Evolutionary conservation across 2,113 vertebrate species (phyloP).

Genomic region (Rhinolophus ferrumequinum): DNA sequence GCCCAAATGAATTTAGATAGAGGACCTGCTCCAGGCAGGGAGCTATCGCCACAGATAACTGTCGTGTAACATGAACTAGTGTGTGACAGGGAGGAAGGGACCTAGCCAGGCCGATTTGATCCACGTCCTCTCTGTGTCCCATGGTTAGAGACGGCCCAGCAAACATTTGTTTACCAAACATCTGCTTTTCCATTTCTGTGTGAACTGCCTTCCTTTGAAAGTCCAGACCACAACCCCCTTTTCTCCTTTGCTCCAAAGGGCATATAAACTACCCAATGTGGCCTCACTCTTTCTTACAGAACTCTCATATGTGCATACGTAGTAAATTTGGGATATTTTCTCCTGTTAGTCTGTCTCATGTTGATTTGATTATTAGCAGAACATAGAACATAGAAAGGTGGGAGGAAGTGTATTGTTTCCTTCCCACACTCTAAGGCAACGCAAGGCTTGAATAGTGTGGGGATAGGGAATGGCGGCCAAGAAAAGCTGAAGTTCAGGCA

Average conservation of each 20-base stretch:
- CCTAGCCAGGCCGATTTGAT: neutral
- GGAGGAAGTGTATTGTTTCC: neutral
- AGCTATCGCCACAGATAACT: too few relatives aligned
- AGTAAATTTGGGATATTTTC: neutral
- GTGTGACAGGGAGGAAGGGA: neutral
- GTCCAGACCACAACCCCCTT: neutral
- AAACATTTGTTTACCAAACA: neutral
- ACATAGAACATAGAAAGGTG: neutral
- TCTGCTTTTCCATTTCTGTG: neutral
- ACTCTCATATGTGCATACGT: too few relatives aligned
- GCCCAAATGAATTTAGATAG: neutral
- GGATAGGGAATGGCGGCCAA: neutral
- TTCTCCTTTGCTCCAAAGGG: neutral
- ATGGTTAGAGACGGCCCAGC: neutral
- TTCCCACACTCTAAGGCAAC: neutral
- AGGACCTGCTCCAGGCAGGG: neutral
- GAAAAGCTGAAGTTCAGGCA: neutral
- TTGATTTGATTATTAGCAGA: neutral
- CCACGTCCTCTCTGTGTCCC: neutral
- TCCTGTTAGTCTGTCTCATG: neutral
- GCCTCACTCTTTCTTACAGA: neutral
- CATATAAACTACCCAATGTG: neutral
- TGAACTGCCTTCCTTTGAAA: neutral
- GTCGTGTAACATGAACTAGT: neutral
- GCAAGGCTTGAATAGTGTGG: rapidly evolving